phyloP scores from a whole-genome alignment of 2,888 invertebrate species.

The Teleiodes luculella region DNA sequence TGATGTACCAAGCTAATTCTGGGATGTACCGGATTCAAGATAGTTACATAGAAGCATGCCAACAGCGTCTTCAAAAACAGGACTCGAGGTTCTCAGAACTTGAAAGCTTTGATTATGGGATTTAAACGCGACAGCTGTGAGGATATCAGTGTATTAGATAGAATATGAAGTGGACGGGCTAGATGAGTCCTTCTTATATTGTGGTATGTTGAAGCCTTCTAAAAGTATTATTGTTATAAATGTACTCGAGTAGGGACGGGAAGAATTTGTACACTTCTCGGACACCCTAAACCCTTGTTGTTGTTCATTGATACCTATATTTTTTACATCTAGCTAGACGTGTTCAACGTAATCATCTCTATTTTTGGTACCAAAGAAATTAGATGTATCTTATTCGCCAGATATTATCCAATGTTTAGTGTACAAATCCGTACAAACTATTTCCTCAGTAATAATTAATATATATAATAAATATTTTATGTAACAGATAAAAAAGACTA shows the following conservation, averaged over 20 bases:
- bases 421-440: background rate
- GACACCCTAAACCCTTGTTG: conserved; percentile 71
- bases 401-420: background rate
- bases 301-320: conserved; percentile 77
- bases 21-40: conserved; percentile 96
- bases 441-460: background rate
- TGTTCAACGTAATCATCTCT: conserved; percentile 73
- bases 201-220: conserved; percentile 74
- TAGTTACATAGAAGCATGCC: conserved; percentile 91
- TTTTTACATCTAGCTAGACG: conserved; percentile 76
- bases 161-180: conserved; percentile 59
- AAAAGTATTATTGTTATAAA: conserved; percentile 77
- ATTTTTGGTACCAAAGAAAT: conserved; percentile 68
- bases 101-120: conserved; percentile 88
- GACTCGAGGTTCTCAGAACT: conserved; percentile 91
- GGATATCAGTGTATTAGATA: conserved; percentile 76
- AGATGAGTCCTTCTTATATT: conserved; percentile 58
- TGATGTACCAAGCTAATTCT: conserved; percentile 95
- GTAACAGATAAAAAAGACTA: no score
- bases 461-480: background rate
- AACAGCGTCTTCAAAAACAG: conserved; percentile 91
- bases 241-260: conserved; percentile 73
- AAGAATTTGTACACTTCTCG: conserved; percentile 76
- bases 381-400: conserved; percentile 9
- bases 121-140: conserved; percentile 77